Evolutionary conservation across 53 echinoderm and acorn worm genomes (phyloP), one percentile per base, ranked within the genome.

Genomic region (Pentamera pediparva): DNA sequence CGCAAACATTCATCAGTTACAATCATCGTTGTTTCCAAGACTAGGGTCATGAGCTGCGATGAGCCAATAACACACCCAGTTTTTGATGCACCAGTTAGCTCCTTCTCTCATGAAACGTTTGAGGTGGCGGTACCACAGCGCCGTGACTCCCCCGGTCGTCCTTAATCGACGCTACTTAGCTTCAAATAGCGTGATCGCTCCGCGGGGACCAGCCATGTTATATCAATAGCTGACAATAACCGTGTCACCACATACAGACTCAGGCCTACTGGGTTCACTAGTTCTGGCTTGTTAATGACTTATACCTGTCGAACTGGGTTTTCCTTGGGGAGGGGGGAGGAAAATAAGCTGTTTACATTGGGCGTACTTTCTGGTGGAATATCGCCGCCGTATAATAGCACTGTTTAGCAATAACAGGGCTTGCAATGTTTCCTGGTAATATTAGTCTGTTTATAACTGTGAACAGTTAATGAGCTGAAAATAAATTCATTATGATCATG

Each of bases 201-300:
- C 67, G 22, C 67, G 19, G 67, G 30, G 67, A 67, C 67, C 36
- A 26, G 41, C 30, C n/a, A 27, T 47, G 21, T 67, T 40, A 41
- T 67, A 45, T 67, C 45, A 45, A 67, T 43, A 67, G 67, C 45
- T 43, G 30, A 41, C 29, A 43, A 39, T 67, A 45, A 67, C 45
- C 45, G 67, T 65, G 41, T 47, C 41, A 41, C 30, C n/a, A n/a
- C n/a, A n/a, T n/a, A n/a, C n/a, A n/a, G n/a, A n/a, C n/a, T n/a
- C n/a, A n/a, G n/a, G n/a, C n/a, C n/a, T n/a, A n/a, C n/a, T n/a
- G n/a, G n/a, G n/a, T n/a, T n/a, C n/a, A n/a, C n/a, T n/a, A n/a
- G n/a, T n/a, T n/a, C n/a, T n/a, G n/a, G 45, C 67, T 43, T 43
- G 12, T 21, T 67, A 67, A 67, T 67, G 67, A 30, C 67, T 67